A percentile compares a stretch with the other conserved stretches of the same genome.
Evolutionary conservation across 2,113 vertebrate species (phyloP).

Genomic region (Lipotes vexillifer): DNA sequence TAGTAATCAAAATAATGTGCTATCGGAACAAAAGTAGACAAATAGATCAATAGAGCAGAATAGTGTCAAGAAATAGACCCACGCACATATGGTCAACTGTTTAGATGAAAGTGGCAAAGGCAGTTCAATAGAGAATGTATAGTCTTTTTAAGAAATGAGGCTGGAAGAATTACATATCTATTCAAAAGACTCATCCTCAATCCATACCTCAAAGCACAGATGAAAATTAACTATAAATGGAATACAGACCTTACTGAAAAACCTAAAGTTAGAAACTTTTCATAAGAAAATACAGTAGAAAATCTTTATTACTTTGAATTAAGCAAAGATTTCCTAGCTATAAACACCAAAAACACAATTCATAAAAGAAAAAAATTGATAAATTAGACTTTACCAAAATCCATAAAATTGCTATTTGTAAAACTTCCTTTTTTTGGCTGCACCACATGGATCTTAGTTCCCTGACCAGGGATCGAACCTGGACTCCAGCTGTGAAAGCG

Average conservation of each 20-base stretch:
- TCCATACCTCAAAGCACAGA: neutral
- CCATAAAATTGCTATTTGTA: neutral
- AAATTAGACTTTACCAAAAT: neutral
- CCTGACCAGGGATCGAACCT: neutral
- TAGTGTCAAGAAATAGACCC: neutral
- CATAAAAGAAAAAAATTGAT: neutral
- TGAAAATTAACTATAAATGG: neutral
- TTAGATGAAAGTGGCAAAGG: neutral
- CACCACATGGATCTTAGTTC: neutral
- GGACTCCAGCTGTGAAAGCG: neutral
- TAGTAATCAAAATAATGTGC: neutral
- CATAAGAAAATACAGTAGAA: neutral
- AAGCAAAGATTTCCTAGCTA: neutral
- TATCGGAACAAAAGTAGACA: neutral
- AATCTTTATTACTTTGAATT: neutral
- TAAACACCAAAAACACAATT: neutral
- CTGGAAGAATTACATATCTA: neutral
- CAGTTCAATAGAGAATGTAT: neutral
- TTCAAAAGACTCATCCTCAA: neutral
- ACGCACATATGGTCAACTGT: neutral
- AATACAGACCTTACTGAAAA: neutral
- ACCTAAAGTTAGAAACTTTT: neutral
- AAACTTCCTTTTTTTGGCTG: neutral
- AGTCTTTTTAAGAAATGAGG: neutral
- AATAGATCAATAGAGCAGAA: neutral